Base-by-base conservation (phyloP, 2,797 vertebrate genomes). In the Hippopotamyrus pictus region DNA sequence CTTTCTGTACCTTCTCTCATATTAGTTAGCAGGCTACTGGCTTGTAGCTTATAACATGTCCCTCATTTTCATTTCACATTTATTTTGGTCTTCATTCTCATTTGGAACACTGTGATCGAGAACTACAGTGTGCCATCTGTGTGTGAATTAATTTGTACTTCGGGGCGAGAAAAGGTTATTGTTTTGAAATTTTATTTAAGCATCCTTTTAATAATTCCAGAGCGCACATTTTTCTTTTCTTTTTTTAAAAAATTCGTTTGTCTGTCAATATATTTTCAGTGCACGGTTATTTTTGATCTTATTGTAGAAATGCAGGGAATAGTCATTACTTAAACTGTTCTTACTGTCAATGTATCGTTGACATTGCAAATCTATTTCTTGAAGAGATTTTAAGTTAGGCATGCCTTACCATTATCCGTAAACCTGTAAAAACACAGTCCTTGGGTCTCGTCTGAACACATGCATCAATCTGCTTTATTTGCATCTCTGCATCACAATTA, bases 241-340 rank as follows among this genome's bases (percentile, higher is more conserved):
- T 73, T 73, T 14, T 25, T 29, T 33, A 7, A 1, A 7, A 1
- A 5, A 73, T 14, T 73, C 0, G 19, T n/a, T 44, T 79, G 14
- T 44, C 11, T 44, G 8, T 79, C 19, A 51, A 33, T 79, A 17
- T 89, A 25, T 73, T 57, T 14, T 57, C 9, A 11, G 8, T 65
- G 54, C 65, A 57, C 90, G 89, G 87, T 33, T 86, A 76, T 57
- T 89, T 91, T 91, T 88, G 46, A 89, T 88, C 48, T 86, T n/a
- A 85, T 48, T n/a, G 4, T 53, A 51, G 44, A 73, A 51, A 3
- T 51, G 25, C 22, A 25, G 22, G 22, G 22, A 25, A 85, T 51
- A 33, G 22, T 14, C 48, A 53, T 85, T 85, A 5, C 25, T 53
- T 85, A 25, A 12, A 51, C 9, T 5, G 48, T 33, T 14, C 50